Percentiles rank a stretch among this genome's conserved stretches.
phyloP scores from a whole-genome alignment of 2,113 vertebrate species.

The Gambusia holbrooki region DNA sequence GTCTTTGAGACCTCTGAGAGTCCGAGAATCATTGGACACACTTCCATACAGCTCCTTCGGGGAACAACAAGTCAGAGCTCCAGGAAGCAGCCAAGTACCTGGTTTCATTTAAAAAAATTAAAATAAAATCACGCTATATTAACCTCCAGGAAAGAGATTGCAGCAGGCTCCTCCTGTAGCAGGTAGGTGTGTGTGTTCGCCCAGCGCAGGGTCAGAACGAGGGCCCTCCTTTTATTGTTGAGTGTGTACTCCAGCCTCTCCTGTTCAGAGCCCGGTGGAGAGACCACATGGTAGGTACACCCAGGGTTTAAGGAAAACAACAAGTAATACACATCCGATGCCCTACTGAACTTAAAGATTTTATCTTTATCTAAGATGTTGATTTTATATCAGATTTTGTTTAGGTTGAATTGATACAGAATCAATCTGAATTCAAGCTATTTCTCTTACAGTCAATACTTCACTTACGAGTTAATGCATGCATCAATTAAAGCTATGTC shows the following conservation, averaged over 20 bases:
- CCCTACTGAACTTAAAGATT: background rate
- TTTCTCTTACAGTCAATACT: background rate
- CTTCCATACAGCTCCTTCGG: conserved; percentile 92
- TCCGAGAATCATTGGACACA: conserved; percentile 91
- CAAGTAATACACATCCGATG: background rate
- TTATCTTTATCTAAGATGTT: background rate
- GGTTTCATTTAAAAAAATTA: background rate
- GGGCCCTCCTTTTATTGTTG: conserved; percentile 89
- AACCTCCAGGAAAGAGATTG: conserved; percentile 93
- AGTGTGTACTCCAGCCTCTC: conserved; percentile 92
- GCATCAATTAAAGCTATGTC: background rate
- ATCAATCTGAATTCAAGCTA: background rate
- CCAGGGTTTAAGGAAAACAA: conserved; percentile 65
- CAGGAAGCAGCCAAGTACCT: background rate
- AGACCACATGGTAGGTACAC: conserved; percentile 90
- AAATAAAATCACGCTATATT: background rate
- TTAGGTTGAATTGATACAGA: background rate
- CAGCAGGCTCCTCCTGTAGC: conserved; percentile 91
- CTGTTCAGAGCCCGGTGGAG: conserved; percentile 94
- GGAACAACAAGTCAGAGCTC: background rate
- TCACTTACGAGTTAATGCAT: background rate
- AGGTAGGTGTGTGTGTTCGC: conserved; percentile 85
- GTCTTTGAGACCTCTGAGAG: conserved; percentile 89
- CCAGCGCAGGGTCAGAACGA: conserved; percentile 93
- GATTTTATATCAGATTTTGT: background rate